phyloP scores from a whole-genome alignment of 2,797 vertebrate species.

The Ambastaia sidthimunki region DNA sequence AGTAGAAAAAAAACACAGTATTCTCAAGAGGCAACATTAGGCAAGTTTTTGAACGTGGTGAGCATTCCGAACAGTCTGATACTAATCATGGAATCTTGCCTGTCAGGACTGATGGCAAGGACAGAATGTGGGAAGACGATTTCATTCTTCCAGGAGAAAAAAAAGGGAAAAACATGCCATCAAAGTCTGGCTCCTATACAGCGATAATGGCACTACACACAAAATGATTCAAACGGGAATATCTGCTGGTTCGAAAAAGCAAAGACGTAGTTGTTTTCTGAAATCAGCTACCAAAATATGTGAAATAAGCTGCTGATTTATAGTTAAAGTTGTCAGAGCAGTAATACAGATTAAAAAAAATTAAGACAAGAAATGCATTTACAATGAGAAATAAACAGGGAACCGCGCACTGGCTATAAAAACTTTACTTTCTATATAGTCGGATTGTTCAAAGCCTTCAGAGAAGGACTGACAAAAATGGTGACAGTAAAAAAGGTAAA shows the following conservation, averaged over 20 bases:
- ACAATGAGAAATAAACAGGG: neutral
- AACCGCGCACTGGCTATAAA: neutral
- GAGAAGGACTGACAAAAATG: neutral
- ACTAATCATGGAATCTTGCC: constrained; percentile 9
- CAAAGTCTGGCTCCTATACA: neutral
- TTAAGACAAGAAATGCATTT: neutral
- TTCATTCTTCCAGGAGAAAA: neutral
- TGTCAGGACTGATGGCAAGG: neutral
- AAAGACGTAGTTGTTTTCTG: neutral
- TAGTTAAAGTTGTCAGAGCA: neutral
- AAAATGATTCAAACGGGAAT: constrained; percentile 45
- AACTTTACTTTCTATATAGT: neutral
- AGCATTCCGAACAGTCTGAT: neutral
- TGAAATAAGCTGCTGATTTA: neutral
- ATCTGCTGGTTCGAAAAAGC: constrained; percentile 6
- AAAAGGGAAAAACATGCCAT: neutral
- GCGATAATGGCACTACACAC: constrained; percentile 11
- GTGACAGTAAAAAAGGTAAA: neutral
- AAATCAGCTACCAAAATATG: neutral
- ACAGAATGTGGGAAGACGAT: neutral
- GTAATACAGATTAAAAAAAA: neutral
- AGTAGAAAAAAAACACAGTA: neutral
- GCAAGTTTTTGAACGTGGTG: constrained; percentile 10
- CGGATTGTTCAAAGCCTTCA: neutral
- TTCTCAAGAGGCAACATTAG: constrained; percentile 29